Conservation (phyloP, 2,888 invertebrate genomes). For the Athrips mouffetella region DNA sequence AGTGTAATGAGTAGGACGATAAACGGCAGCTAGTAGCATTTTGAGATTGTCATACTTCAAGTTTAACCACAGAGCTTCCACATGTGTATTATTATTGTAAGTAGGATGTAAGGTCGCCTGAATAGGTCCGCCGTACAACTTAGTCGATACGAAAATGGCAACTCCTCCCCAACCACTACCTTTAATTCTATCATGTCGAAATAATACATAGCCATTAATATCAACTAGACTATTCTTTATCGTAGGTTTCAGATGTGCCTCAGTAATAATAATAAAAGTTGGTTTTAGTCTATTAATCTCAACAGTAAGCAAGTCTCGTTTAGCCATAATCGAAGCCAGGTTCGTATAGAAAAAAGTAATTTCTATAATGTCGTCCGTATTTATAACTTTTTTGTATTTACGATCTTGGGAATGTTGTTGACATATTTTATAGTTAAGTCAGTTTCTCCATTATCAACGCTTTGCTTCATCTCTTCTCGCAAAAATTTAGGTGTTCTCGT, state of each 20-base stretch:
- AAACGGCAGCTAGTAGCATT: conserved; percentile 8
- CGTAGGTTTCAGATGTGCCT: conserved; percentile 11
- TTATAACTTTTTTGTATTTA: conserved; percentile 8
- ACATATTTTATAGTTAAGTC: conserved; percentile 13
- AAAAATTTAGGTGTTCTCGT: conserved; percentile 14
- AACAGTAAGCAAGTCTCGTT: conserved; percentile 17
- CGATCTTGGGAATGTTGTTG: conserved; percentile 11
- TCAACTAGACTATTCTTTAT: conserved; percentile 9
- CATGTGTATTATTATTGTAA: conserved; percentile 5
- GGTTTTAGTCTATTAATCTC: conserved; percentile 14
- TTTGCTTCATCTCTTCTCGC: conserved; percentile 1
- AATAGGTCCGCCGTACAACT: conserved; percentile 5
- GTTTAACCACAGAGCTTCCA: conserved; percentile 14
- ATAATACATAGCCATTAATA: conserved; percentile 12
- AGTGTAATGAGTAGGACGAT: conserved; percentile 13
- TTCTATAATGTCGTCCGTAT: not conserved
- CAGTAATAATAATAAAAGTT: conserved; percentile 18
- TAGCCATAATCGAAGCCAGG: conserved; percentile 19
- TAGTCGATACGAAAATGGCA: conserved; percentile 12
- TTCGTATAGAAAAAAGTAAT: conserved; percentile 17
- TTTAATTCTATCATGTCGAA: conserved; percentile 12
- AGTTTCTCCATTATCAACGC: conserved; percentile 10
- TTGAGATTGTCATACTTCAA: conserved; percentile 11
- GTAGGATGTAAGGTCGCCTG: conserved; percentile 7
- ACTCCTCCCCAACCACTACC: conserved; percentile 16